Conservation (phyloP, 1,140 invertebrate genomes). For the Calosoma granatense region DNA sequence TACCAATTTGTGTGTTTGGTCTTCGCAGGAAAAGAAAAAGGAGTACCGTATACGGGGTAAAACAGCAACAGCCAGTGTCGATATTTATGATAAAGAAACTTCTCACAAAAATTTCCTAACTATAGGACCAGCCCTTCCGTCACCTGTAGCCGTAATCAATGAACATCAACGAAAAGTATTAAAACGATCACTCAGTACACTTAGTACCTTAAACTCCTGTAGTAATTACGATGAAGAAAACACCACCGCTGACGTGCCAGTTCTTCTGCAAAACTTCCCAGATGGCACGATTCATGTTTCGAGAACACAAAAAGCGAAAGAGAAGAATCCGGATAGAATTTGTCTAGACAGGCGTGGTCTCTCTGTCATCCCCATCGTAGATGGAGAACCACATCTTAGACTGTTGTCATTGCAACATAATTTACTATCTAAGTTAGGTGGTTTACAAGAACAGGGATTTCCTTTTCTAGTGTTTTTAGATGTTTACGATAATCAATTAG, state of each 20-base stretch:
- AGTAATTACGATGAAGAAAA: constrained; percentile 19
- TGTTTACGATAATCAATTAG: constrained; percentile 88
- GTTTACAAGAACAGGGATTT: constrained; percentile 46
- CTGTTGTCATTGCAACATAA: constrained; percentile 87
- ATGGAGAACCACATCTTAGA: constrained; percentile 65
- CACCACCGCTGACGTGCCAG: constrained; percentile 18
- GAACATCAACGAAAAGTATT: constrained; percentile 36
- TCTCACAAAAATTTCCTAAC: constrained; percentile 42
- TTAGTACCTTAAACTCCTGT: constrained; percentile 27
- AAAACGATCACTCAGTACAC: constrained; percentile 43
- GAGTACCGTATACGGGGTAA: constrained; percentile 14
- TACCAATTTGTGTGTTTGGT: not conserved
- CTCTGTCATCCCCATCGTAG: constrained; percentile 65
- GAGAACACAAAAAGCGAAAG: constrained; percentile 54
- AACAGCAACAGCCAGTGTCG: constrained; percentile 20
- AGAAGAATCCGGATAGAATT: constrained; percentile 65
- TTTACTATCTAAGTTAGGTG: constrained; percentile 66
- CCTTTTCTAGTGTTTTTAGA: constrained; percentile 82
- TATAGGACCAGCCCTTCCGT: constrained; percentile 48
- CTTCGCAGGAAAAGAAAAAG: constrained; percentile 27
- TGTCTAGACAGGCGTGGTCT: constrained; percentile 65
- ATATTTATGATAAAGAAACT: constrained; percentile 15
- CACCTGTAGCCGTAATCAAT: constrained; percentile 29
- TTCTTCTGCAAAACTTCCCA: constrained; percentile 22
- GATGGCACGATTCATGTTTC: constrained; percentile 42